Evolutionary conservation across 2,113 vertebrate genomes (phyloP).

Genomic region (Dromas ardeola): DNA sequence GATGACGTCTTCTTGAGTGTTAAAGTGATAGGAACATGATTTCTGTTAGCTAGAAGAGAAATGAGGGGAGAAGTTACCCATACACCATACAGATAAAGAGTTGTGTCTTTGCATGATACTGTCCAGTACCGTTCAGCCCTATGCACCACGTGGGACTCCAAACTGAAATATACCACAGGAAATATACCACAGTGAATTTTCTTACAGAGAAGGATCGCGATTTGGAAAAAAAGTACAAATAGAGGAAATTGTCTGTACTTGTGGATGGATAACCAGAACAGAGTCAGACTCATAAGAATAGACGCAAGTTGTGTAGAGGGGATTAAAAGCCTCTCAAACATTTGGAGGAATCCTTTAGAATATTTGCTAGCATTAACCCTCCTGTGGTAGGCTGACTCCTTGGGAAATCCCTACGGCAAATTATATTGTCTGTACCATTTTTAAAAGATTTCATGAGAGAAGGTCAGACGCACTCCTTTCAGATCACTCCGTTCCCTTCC

Average conservation of each 20-base stretch:
- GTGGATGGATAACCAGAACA: neutral
- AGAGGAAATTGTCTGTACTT: neutral
- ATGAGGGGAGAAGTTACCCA: neutral
- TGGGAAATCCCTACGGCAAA: neutral
- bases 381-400: neutral
- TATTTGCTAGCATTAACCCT: neutral
- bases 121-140: no score
- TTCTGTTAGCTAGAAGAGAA: neutral
- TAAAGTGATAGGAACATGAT: neutral
- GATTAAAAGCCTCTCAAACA: neutral
- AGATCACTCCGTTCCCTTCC: neutral
- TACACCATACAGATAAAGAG: neutral
- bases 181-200: neutral
- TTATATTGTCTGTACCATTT: neutral
- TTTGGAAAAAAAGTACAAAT: neutral
- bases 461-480: neutral
- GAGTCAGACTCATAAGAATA: neutral
- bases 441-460: neutral
- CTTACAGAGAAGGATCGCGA: neutral
- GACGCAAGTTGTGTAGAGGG: neutral
- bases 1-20: neutral
- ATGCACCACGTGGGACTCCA: neutral
- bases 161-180: neutral
- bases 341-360: neutral
- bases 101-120: neutral